phyloP scores from a whole-genome alignment of 2,888 invertebrate genomes.

The Lamproptera curius region DNA sequence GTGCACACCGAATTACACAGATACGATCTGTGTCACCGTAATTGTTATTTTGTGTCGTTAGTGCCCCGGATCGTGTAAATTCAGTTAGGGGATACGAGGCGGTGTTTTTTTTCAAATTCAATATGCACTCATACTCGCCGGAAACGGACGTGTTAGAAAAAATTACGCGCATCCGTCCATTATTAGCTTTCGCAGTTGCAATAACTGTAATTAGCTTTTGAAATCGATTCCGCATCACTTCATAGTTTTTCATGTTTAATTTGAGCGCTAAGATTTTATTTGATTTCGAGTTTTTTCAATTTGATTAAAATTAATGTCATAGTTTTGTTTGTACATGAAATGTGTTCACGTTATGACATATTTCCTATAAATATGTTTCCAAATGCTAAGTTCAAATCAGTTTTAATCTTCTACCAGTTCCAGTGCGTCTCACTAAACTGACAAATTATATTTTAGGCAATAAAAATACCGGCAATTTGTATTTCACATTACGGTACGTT shows the following conservation, averaged over 20 bases:
- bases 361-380: no score
- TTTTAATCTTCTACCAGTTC: no score
- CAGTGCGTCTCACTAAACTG: no score
- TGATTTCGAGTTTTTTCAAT: no score
- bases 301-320: no score
- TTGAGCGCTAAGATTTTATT: no score
- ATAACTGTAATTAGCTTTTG: conserved; percentile 62
- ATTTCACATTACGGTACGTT: no score
- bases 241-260: conserved; percentile 34
- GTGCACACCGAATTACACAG: conserved; percentile 66
- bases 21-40: conserved; percentile 71
- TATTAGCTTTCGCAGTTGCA: conserved; percentile 55
- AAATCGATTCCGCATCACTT: conserved; percentile 42
- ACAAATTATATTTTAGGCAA: no score
- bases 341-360: no score
- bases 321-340: no score
- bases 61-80: conserved; percentile 69
- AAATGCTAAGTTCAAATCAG: no score
- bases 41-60: conserved; percentile 75
- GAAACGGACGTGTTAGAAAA: conserved; percentile 71
- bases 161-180: conserved; percentile 67
- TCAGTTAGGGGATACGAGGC: conserved; percentile 66
- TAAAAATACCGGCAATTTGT: no score
- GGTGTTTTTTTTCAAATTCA: conserved; percentile 56
- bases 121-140: conserved; percentile 52